Evolutionary conservation across 2,113 vertebrate genomes (phyloP).

Genomic region (Leiothrix lutea): DNA sequence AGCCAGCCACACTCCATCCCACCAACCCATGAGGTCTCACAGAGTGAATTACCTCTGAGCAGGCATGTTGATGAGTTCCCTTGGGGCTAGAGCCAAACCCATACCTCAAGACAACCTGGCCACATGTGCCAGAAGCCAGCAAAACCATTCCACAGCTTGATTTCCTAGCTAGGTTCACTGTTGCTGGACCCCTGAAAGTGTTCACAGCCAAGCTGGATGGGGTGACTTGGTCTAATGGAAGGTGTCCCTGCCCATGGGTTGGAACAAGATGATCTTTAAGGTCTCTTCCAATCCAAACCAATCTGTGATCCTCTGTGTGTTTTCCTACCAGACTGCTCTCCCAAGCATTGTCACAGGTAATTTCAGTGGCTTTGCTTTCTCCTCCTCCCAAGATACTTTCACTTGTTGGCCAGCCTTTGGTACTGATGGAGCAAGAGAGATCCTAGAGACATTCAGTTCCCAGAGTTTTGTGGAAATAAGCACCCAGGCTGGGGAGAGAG

Average conservation of each 20-base stretch:
- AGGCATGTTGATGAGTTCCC: background rate
- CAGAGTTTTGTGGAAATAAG: background rate
- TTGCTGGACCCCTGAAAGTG: background rate
- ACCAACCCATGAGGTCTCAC: background rate
- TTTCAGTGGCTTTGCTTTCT: background rate
- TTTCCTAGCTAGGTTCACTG: background rate
- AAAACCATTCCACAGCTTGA: background rate
- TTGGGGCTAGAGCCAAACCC: background rate
- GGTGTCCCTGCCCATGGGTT: background rate
- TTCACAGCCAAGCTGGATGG: background rate
- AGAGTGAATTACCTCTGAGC: background rate
- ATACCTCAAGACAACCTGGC: accelerated
- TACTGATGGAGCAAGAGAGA: background rate
- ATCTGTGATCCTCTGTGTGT: background rate
- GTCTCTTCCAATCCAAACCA: background rate
- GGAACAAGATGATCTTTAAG: background rate
- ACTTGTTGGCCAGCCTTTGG: background rate
- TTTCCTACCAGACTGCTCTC: background rate
- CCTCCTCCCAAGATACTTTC: background rate
- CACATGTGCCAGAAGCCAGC: background rate
- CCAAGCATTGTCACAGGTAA: background rate
- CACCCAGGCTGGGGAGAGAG: background rate
- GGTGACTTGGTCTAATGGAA: background rate
- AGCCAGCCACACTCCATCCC: background rate
- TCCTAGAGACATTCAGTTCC: background rate